Evolutionary conservation across 1,140 invertebrate genomes (phyloP).

Genomic region (Meloidogyne floridensis): DNA sequence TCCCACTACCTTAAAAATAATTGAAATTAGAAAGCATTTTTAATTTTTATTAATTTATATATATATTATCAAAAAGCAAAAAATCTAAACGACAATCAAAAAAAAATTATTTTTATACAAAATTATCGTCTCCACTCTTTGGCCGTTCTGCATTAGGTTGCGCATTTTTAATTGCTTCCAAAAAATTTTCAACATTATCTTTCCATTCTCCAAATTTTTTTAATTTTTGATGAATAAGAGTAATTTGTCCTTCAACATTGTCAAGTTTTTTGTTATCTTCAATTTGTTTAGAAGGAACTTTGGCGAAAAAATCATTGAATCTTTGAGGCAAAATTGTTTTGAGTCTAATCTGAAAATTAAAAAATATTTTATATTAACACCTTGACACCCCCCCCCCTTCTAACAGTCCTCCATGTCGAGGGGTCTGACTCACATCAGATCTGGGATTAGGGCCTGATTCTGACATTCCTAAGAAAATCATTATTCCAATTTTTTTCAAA

Average conservation of each 20-base stretch:
- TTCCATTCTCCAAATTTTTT: constrained; percentile 37
- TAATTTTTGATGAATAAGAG: constrained; percentile 27
- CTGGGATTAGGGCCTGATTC: no score
- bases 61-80: no score
- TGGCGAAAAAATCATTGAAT: constrained; percentile 26
- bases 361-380: background rate
- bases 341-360: constrained; percentile 28
- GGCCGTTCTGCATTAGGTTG: constrained; percentile 4
- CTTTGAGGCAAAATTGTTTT: constrained; percentile 34
- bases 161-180: constrained; percentile 14
- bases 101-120: background rate
- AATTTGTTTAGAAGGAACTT: constrained; percentile 25
- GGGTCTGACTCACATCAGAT: no score
- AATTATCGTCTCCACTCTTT: constrained; percentile 31
- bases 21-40: background rate
- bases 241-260: constrained; percentile 26
- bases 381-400: background rate
- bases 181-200: constrained; percentile 20
- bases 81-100: background rate
- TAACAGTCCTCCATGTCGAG: no score
- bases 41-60: no score
- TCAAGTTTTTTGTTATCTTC: constrained; percentile 29
- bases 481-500: no score
- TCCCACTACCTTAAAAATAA: constrained; percentile 42
- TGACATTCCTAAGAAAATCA: no score